Evolutionary conservation across 2,797 vertebrate genomes (phyloP), one percentile per base, ranked within the genome.

Genomic region (Mustela erminea): DNA sequence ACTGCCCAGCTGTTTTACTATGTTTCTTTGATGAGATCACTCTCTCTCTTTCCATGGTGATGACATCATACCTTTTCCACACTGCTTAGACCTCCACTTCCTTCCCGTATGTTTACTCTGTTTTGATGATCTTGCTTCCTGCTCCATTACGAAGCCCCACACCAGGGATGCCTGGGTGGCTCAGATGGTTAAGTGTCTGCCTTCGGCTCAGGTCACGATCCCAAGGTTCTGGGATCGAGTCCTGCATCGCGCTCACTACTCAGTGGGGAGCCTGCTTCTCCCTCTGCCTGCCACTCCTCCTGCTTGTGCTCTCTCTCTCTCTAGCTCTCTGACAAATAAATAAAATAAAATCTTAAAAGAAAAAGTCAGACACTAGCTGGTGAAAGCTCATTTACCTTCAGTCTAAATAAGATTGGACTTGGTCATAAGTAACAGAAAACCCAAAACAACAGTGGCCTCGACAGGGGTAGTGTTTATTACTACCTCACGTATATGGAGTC

Each of bases 351-450:
- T 64, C 62, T 64, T n/a, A 64, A 64, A 32, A 64, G 15, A 93
- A 72, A 85, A 93, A 78, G 81, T 70, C 60, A 83, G 75, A 81
- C 8, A n/a, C 12, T 58, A 74, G 41, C 20, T 78, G 56, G 46
- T 38, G 83, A 96, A 54, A 83, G 54, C 77, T 96, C 77, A 38
- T 54, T 72, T 58, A 38, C 29, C 29, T 58, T 93, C 72, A 86
- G 7, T 68, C 66, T 86, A 93, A 46, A 56, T 38, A 82, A 60
- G 77, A 66, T 68, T 56, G 46, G 54, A 35, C 77, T 90, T 1
- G 1, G 15, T 58, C 74, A 62, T 1, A 4, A 92, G 75, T 80
- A 58, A 77, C 11, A 87, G 84, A 70, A 92, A 66, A 27, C 32
- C 14, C 62, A 4, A 38, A 52, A 66, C 62, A 70, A 52, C 58